Percentiles rank a stretch among this genome's conserved stretches.
phyloP scores from a whole-genome alignment of 2,797 vertebrate species.

The Bradypus variegatus region DNA sequence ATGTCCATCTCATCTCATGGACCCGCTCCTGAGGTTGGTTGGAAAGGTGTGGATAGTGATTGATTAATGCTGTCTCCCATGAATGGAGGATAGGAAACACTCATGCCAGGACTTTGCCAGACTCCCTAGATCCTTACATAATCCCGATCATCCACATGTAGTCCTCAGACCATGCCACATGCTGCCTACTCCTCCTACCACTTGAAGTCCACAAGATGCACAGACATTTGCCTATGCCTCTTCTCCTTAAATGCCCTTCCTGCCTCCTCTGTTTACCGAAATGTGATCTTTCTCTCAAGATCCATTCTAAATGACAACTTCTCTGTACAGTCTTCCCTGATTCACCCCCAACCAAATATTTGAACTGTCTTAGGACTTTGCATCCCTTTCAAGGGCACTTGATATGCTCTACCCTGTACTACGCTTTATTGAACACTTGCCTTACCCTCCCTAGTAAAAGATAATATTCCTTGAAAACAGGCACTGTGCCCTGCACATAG shows the following conservation, averaged over 20 bases:
- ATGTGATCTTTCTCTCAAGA: not conserved
- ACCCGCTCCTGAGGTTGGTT: slow-evolving; percentile 4
- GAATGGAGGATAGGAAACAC: not conserved
- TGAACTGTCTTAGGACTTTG: not conserved
- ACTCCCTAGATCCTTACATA: not conserved
- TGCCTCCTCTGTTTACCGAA: not conserved
- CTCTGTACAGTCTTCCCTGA: not conserved
- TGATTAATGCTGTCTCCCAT: slow-evolving; percentile 33
- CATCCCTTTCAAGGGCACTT: not conserved
- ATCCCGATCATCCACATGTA: not conserved
- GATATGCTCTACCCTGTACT: not conserved
- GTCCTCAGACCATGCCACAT: not conserved
- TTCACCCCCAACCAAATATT: not conserved
- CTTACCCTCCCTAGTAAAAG: not conserved
- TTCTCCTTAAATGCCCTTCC: not conserved
- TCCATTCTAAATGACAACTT: not conserved
- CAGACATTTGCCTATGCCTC: not conserved
- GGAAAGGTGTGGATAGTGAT: slow-evolving; percentile 31
- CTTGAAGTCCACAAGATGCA: not conserved
- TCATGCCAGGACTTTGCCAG: not conserved
- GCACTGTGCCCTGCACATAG: not conserved
- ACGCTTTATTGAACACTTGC: not conserved
- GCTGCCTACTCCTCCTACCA: not conserved
- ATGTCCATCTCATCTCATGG: not conserved
- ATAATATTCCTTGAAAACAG: not conserved